Base-by-base conservation (phyloP, 30 jellyfish, hydroid and myxozoan genomes). In the Thelohanellus kitauei region DNA sequence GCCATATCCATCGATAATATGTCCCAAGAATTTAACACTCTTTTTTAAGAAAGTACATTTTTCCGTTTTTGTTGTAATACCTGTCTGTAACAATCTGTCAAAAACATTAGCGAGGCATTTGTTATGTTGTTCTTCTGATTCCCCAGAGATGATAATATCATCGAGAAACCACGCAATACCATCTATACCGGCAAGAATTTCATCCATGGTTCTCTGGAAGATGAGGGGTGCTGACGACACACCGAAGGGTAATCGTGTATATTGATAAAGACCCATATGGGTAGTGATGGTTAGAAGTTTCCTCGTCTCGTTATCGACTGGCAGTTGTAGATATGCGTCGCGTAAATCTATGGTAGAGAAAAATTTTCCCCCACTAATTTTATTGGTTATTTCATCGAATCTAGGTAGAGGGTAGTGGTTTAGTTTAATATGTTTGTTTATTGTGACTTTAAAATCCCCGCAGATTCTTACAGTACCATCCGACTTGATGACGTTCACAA, bases 141-240 rank as follows among this genome's bases (percentile, higher is more conserved):
- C 32, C 5, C 45, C 23, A 0, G 54, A 35, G 31, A 54, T 21
- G 33, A 54, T 33, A 15, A 59, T 49, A 30, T 59, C 73, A 25
- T 61, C 78, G 6, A 59, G 11, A 14, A 31, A 18, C 3, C 29
- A 32, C 6, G 4, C 18, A n/a, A 50, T 66, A 2, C 58, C 60
- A 23, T 48, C 52, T n/a, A 37, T 25, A 1, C 32, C 78, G n/a
- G 37, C 48, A 46, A 56, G 20, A 32, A 47, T 58, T 6, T 19
- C 20, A 33, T 48, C 63, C 12, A 47, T n/a, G 3, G 20, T 27
- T 21, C 51, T 8, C n/a, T n/a, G n/a, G n/a, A n/a, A n/a, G n/a
- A n/a, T n/a, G n/a, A n/a, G n/a, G n/a, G n/a, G n/a, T n/a, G 83
- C 83, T 38, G 61, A 57, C 38, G 63, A 15, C 1, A 37, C 42